Base-by-base conservation (phyloP, 53 echinoderm and acorn worm species). In the Luidia sarsii region DNA sequence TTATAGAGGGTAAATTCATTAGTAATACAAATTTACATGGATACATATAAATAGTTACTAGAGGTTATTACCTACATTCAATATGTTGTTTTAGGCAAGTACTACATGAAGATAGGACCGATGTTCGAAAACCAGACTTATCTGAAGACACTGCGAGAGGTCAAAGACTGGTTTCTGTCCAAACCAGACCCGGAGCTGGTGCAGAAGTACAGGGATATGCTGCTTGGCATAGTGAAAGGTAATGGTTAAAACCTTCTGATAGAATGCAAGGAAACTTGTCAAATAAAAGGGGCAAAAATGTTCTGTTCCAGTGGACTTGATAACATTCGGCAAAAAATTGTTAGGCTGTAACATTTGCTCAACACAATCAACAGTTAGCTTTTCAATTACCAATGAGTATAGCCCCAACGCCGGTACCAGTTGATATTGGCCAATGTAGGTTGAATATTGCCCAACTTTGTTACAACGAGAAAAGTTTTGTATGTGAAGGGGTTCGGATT, bases 71-170 rank as follows among this genome's bases (percentile, higher is more conserved):
- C 4, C 21, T 19, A 22, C 24, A 22, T 3, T 2, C 27, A 5
- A 61, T 60, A 31, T 46, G 48, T 24, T 48, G 6, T 71, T 23
- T 20, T 36, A 85, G 85, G 75, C 1, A 85, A 85, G 50, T 64
- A 63, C 85, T 85, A 85, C 13, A 14, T 85, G 20, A 85, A 85
- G 61, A 48, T 85, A 11, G 85, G 85, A 29, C 85, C 51, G 16
- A 29, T 64, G 0, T 19, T 2, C 22, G 2, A 54, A 2, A 22
- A 55, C 53, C 11, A 24, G 52, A 18, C 31, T 6, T 8, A 23
- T 2, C 72, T 72, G 18, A 25, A 5, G 0, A 37, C 72, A 0
- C 56, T 72, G 2, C 15, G 55, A 4, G 72, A 71, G 6, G 55
- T 55, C 10, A 54, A 13, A 54, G 24, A 32, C 37, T 71, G 55